These are phyloP conservation scores for Entomobrya proxima DNA, from an alignment of 2,888 invertebrate genomes.

Conservation along the genomic window DNA sequence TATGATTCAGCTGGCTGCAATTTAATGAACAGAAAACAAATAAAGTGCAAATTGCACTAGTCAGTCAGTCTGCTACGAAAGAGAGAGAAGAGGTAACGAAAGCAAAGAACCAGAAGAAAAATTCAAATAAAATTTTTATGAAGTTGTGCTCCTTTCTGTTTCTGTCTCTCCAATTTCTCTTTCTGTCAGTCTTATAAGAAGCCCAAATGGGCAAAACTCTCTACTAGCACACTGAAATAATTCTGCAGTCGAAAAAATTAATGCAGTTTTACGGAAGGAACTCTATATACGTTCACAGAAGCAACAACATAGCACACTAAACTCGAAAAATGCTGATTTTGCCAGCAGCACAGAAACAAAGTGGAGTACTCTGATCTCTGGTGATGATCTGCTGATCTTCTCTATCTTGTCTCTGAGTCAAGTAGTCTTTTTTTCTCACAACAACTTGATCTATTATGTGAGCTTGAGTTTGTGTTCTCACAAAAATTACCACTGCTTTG, in stretches of 20 bases:
- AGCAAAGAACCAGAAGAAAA: background rate
- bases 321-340: too few relatives aligned
- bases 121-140: background rate
- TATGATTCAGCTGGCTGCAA: background rate
- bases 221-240: background rate
- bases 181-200: background rate
- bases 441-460: constrained; percentile 33
- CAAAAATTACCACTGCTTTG: too few relatives aligned
- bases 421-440: too few relatives aligned
- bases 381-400: constrained; percentile 1
- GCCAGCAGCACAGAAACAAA: too few relatives aligned
- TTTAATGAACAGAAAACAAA: constrained; percentile 8
- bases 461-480: constrained; percentile 19
- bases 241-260: background rate
- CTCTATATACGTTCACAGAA: background rate
- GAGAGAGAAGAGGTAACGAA: background rate
- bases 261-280: constrained; percentile 7
- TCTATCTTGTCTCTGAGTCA: background rate
- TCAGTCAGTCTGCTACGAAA: background rate
- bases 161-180: background rate
- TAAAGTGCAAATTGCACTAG: constrained; percentile 40
- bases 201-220: too few relatives aligned
- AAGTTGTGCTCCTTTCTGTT: background rate
- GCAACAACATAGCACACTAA: too few relatives aligned
- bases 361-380: too few relatives aligned